phyloP scores from a whole-genome alignment of 2,113 vertebrate species.

The Cyprinodon variegatus region DNA sequence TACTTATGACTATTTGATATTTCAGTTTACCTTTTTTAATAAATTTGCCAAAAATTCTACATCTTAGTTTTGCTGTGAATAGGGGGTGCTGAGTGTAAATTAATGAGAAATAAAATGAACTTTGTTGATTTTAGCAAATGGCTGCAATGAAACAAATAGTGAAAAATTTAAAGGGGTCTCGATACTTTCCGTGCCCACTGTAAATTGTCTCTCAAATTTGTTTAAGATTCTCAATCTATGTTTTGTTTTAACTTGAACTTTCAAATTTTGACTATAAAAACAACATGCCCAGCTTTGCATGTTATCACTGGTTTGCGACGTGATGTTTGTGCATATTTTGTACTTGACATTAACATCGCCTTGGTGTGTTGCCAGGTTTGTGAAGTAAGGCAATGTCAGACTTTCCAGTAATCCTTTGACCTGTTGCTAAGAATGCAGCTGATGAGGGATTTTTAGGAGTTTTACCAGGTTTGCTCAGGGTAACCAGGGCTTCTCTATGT shows the following conservation, averaged over 20 bases:
- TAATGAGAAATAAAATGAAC: too few relatives aligned
- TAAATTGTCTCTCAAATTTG: not conserved
- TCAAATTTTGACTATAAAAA: not conserved
- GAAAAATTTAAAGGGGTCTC: too few relatives aligned
- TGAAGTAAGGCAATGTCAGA: conserved; percentile 21
- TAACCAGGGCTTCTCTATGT: conserved; percentile 18
- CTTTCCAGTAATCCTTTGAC: conserved; percentile 25
- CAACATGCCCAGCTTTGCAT: too few relatives aligned
- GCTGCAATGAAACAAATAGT: too few relatives aligned
- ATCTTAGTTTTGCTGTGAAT: too few relatives aligned
- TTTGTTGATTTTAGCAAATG: too few relatives aligned
- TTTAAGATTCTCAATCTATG: not conserved
- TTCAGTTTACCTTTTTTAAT: too few relatives aligned
- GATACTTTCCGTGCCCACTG: too few relatives aligned
- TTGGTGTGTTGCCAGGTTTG: conserved; percentile 34
- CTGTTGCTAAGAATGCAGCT: conserved; percentile 28
- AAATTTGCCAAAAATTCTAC: too few relatives aligned
- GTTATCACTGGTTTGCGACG: too few relatives aligned
- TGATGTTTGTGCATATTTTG: not conserved
- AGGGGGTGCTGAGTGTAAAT: too few relatives aligned
- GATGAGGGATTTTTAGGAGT: conserved; percentile 22
- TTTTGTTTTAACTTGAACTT: not conserved
- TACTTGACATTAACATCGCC: conserved; percentile 5
- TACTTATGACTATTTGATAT: too few relatives aligned
- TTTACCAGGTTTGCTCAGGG: conserved; percentile 15